Evolutionary conservation across 1,140 invertebrate species (phyloP).

Genomic region (Melitaea cinxia): DNA sequence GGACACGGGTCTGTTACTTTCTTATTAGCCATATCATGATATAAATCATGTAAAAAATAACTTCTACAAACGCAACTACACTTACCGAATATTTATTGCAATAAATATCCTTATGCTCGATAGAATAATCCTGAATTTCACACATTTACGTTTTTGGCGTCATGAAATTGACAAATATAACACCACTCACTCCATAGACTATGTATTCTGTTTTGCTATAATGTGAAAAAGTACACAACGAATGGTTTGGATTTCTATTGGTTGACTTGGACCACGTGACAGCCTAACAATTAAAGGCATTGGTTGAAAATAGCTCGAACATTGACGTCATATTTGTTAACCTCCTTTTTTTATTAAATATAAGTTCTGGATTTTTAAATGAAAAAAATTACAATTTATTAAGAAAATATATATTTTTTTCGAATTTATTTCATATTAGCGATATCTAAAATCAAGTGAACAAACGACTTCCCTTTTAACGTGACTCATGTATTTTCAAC

Average conservation of each 20-base stretch:
- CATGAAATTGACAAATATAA: slow-evolving; percentile 81
- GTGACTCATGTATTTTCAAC: slow-evolving; percentile 63
- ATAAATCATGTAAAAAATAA: slow-evolving; percentile 45
- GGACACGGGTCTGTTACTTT: slow-evolving; percentile 74
- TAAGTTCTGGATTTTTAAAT: background rate
- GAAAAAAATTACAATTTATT: background rate
- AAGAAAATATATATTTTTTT: slow-evolving; percentile 14
- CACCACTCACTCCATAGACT: slow-evolving; percentile 80
- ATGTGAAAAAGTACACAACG: slow-evolving; percentile 80
- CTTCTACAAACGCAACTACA: slow-evolving; percentile 41
- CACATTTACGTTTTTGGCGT: slow-evolving; percentile 81
- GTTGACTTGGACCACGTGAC: slow-evolving; percentile 71
- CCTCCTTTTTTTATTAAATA: slow-evolving; percentile 27
- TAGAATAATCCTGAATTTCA: slow-evolving; percentile 80
- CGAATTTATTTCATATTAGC: slow-evolving; percentile 4
- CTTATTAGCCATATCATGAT: slow-evolving; percentile 62
- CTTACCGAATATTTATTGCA: slow-evolving; percentile 81
- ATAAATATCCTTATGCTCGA: slow-evolving; percentile 82
- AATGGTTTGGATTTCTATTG: slow-evolving; percentile 72
- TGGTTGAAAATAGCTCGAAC: slow-evolving; percentile 47
- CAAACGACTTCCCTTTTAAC: slow-evolving; percentile 47
- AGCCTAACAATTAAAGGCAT: slow-evolving; percentile 45
- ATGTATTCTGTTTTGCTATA: slow-evolving; percentile 78
- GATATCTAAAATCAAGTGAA: background rate
- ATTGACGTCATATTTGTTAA: slow-evolving; percentile 52